Percentiles rank a stretch among this genome's conserved stretches.
phyloP scores from a whole-genome alignment of 2,113 vertebrate species.

The Grammomys surdaster region DNA sequence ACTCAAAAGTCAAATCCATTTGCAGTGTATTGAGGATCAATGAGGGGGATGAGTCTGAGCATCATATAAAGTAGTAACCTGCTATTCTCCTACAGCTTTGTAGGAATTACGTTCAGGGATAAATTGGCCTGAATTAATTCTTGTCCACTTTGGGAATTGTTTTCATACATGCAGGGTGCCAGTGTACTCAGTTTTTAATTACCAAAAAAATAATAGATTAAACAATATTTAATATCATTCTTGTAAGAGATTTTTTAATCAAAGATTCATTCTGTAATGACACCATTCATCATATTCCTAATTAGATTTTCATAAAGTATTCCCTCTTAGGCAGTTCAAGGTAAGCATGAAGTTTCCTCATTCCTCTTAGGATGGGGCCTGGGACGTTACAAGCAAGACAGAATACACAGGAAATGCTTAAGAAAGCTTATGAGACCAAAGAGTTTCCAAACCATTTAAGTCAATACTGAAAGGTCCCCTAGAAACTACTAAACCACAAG shows the following conservation, averaged over 20 bases:
- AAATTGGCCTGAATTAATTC: neutral
- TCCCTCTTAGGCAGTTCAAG: neutral
- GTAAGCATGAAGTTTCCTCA: neutral
- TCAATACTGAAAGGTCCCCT: neutral
- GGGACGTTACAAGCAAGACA: neutral
- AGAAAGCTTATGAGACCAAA: neutral
- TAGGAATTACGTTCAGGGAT: neutral
- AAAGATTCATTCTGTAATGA: neutral
- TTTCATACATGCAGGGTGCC: neutral
- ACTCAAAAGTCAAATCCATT: constrained; percentile 52
- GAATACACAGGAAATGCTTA: neutral
- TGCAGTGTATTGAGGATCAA: neutral
- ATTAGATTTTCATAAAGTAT: neutral
- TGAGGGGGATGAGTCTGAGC: neutral
- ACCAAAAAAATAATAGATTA: neutral
- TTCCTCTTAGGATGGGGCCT: neutral
- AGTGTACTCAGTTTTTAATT: neutral
- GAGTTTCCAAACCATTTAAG: constrained; percentile 3
- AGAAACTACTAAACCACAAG: neutral
- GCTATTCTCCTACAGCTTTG: neutral
- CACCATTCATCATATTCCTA: neutral
- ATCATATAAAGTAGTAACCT: neutral
- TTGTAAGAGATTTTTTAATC: neutral
- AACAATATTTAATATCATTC: constrained; percentile 13
- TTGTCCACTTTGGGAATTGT: neutral